Evolutionary conservation across 1,140 invertebrate species (phyloP).

Genomic region (Macrosteles quadrilineatus): DNA sequence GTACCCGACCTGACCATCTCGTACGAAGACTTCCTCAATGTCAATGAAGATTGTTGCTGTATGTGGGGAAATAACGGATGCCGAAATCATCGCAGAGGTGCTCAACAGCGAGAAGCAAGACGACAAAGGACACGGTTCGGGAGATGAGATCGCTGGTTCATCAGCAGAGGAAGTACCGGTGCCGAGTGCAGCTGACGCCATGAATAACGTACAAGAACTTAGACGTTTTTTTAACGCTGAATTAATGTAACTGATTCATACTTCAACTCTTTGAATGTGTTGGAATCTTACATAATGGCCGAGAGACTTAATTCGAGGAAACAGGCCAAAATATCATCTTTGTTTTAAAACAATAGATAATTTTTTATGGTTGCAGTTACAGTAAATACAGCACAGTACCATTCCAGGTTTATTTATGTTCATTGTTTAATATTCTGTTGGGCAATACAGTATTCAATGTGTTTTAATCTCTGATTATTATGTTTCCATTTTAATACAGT

Average conservation of each 20-base stretch:
- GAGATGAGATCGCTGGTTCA: not conserved
- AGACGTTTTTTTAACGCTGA: slow-evolving; percentile 4
- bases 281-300: slow-evolving; percentile 6
- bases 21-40: slow-evolving; percentile 30
- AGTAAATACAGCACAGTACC: not conserved
- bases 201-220: not conserved
- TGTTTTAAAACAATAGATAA: not conserved
- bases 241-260: not conserved
- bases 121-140: not conserved
- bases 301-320: slow-evolving; percentile 2
- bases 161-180: not conserved
- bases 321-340: not conserved
- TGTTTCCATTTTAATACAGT: no score
- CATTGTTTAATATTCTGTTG: not conserved
- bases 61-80: slow-evolving; percentile 26
- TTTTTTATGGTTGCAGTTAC: not conserved
- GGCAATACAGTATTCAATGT: no score
- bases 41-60: slow-evolving; percentile 34
- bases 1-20: slow-evolving; percentile 10
- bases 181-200: not conserved
- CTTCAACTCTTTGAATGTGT: not conserved
- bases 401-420: not conserved
- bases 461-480: no score
- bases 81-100: slow-evolving; percentile 22
- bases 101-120: not conserved